These are phyloP conservation scores for Thecocarcelia acutangulata DNA, from an alignment of 2,888 invertebrate species.

Conservation along the genomic window DNA sequence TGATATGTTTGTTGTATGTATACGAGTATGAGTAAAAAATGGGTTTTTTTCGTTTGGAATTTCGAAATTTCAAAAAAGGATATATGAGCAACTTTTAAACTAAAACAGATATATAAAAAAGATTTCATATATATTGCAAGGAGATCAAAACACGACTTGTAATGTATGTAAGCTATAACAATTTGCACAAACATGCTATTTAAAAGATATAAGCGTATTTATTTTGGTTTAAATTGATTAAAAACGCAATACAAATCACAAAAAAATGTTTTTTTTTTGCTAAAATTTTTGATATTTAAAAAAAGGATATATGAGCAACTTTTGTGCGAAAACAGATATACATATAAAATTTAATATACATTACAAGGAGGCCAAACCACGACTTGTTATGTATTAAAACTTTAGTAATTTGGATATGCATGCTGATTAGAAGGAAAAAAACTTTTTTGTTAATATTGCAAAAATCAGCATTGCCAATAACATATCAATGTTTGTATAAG, in stretches of 20 bases:
- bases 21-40: too few species aligned
- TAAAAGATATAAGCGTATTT: too few species aligned
- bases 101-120: neutral
- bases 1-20: neutral
- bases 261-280: neutral
- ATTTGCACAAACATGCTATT: too few species aligned
- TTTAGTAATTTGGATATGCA: neutral
- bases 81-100: neutral
- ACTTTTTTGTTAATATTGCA: neutral
- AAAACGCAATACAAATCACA: too few species aligned
- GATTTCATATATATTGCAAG: neutral
- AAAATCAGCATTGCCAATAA: neutral
- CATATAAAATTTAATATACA: neutral
- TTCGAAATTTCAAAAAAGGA: conserved; percentile 9
- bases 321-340: neutral
- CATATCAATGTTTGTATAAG: too few species aligned
- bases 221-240: too few species aligned
- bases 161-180: too few species aligned
- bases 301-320: conserved; percentile 6
- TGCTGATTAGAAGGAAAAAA: neutral
- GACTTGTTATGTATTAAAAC: neutral
- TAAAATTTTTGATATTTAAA: neutral
- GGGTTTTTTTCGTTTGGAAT: too few species aligned
- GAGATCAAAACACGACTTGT: neutral
- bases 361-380: neutral